Evolutionary conservation across 2,797 vertebrate species (phyloP).

Genomic region (Scolopax rusticola): DNA sequence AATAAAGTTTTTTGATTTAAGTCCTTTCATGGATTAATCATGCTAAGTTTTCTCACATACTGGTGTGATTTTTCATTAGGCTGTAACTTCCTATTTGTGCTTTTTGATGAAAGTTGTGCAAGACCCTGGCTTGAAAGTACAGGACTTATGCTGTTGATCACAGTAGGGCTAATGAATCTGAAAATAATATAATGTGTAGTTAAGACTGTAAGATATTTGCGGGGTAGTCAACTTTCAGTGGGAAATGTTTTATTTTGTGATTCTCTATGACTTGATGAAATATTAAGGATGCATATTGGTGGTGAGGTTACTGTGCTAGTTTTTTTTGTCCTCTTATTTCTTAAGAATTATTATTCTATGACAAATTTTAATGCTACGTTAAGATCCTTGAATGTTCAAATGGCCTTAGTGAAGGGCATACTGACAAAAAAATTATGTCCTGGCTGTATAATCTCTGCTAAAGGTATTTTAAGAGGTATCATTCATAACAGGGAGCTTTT

Average conservation of each 20-base stretch:
- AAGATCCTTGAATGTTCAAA: neutral
- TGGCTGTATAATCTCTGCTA: neutral
- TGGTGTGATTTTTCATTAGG: neutral
- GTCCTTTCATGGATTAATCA: neutral
- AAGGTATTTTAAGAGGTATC: neutral
- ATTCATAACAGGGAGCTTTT: neutral
- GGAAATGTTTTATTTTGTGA: neutral
- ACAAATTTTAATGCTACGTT: neutral
- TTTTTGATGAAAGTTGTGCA: neutral
- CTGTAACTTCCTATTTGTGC: neutral
- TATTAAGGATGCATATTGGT: neutral
- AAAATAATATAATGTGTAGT: neutral
- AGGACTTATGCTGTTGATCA: neutral
- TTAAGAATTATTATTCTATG: neutral
- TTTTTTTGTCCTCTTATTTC: neutral
- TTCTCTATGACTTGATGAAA: neutral
- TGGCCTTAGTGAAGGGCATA: neutral
- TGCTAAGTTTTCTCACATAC: neutral
- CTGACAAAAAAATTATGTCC: neutral
- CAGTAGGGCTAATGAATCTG: neutral
- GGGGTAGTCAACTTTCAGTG: neutral
- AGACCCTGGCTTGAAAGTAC: neutral
- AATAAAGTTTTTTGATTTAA: neutral
- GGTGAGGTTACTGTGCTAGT: neutral
- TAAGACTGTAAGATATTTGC: neutral